Evolutionary conservation across 2,888 invertebrate species (phyloP).

Genomic region (Eledona agricola): DNA sequence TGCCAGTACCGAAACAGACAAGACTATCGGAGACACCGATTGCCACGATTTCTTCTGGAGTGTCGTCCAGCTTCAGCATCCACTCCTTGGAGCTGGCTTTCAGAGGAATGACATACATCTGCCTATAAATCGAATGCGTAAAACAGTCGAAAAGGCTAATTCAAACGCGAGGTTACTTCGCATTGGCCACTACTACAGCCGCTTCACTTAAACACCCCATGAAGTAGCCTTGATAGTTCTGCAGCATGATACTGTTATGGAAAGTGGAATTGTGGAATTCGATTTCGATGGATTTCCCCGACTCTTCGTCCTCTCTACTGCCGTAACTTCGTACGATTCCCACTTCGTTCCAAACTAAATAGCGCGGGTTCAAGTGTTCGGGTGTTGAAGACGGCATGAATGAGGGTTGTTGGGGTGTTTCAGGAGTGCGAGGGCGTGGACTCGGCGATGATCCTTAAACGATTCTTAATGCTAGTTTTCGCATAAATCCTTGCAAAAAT

Average conservation of each 20-base stretch:
- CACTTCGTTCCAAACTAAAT: conserved; percentile 90
- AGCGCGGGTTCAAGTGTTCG: conserved; percentile 74
- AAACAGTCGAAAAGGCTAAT: neutral
- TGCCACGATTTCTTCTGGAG: conserved; percentile 75
- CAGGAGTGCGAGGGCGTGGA: conserved; percentile 60
- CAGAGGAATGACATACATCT: conserved; percentile 80
- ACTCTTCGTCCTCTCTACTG: conserved; percentile 69
- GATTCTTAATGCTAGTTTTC: conserved; percentile 2
- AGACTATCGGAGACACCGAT: conserved; percentile 75
- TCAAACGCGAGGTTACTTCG: conserved; percentile 66
- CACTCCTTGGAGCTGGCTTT: conserved; percentile 85
- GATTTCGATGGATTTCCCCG: conserved; percentile 82
- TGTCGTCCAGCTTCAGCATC: conserved; percentile 77
- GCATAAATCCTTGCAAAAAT: too few relatives aligned
- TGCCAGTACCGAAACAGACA: conserved; percentile 81
- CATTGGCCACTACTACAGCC: conserved; percentile 78
- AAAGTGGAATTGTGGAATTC: conserved; percentile 93
- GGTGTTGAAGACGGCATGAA: conserved; percentile 95
- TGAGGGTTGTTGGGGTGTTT: conserved; percentile 75
- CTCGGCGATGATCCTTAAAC: conserved; percentile 53
- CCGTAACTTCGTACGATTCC: conserved; percentile 89
- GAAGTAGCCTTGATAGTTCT: conserved; percentile 84
- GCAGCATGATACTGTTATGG: conserved; percentile 90
- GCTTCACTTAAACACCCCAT: conserved; percentile 87
- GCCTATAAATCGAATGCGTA: conserved; percentile 60